Conservation (phyloP, 1,140 invertebrate genomes). For the Calosoma granatense region DNA sequence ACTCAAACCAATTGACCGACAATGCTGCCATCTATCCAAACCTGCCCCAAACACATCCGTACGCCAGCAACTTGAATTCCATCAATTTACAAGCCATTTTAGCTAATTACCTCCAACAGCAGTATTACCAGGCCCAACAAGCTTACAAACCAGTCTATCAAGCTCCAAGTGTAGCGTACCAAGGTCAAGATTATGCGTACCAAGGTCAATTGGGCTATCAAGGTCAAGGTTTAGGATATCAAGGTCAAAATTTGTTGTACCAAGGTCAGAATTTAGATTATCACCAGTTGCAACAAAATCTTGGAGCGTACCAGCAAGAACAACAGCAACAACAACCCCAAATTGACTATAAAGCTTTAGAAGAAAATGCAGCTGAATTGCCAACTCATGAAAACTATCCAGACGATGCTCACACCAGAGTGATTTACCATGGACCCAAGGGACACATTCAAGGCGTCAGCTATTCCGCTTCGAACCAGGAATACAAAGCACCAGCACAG, state of each 20-base stretch:
- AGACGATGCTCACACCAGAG: constrained; percentile 24
- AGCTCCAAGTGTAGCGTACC: constrained; percentile 6
- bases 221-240: constrained; percentile 15
- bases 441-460: neutral
- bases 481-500: neutral
- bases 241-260: constrained; percentile 33
- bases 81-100: constrained; percentile 37
- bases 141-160: constrained; percentile 9
- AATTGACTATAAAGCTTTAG: constrained; percentile 12
- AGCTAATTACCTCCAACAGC: constrained; percentile 26
- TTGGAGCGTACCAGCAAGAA: constrained; percentile 15
- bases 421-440: constrained; percentile 18
- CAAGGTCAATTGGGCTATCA: constrained; percentile 11
- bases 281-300: constrained; percentile 24
- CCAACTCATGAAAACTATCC: constrained; percentile 29
- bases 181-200: constrained; percentile 12
- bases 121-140: constrained; percentile 10
- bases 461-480: neutral
- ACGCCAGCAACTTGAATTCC: constrained; percentile 39
- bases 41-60: constrained; percentile 40
- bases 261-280: constrained; percentile 26
- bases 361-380: constrained; percentile 16
- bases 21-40: constrained; percentile 41
- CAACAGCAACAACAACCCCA: constrained; percentile 21
- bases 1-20: constrained; percentile 42